A percentile compares a stretch with the other conserved stretches of the same genome.
Evolutionary conservation across 2,113 vertebrate species (phyloP).

Genomic region (Otus sunia): DNA sequence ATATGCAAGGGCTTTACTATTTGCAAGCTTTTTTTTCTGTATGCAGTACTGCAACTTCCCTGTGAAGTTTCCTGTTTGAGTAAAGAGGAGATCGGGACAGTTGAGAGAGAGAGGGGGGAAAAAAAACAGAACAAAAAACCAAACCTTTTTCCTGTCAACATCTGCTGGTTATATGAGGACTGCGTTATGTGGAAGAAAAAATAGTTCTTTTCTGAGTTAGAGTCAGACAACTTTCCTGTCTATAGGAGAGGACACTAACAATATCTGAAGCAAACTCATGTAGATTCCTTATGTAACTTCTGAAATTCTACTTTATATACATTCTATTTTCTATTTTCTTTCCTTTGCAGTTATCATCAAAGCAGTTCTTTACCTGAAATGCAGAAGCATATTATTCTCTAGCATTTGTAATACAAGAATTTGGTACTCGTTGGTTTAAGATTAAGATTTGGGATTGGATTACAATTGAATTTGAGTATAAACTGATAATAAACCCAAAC

Average conservation of each 20-base stretch:
- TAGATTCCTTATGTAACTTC: background rate
- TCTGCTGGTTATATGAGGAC: background rate
- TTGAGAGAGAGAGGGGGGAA: background rate
- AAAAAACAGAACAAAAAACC: background rate
- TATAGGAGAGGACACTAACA: background rate
- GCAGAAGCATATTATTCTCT: background rate
- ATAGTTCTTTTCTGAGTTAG: background rate
- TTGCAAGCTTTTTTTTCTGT: background rate
- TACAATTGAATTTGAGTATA: background rate
- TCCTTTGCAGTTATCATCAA: background rate
- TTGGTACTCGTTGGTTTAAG: background rate
- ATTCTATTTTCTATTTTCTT: background rate
- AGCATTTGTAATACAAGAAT: background rate
- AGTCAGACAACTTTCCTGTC: background rate
- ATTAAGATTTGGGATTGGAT: background rate
- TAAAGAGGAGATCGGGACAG: conserved; percentile 4
- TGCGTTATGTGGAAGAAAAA: background rate
- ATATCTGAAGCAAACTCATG: background rate
- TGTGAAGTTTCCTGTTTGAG: conserved; percentile 23
- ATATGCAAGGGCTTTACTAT: background rate
- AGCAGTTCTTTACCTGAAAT: background rate
- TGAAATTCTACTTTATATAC: background rate
- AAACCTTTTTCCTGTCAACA: conserved; percentile 19
- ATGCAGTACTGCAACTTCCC: background rate
- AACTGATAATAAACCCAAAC: background rate